Evolutionary conservation across 2,888 invertebrate species (phyloP), one percentile per base, ranked within the genome.

Genomic region (Monochamus alternatus): DNA sequence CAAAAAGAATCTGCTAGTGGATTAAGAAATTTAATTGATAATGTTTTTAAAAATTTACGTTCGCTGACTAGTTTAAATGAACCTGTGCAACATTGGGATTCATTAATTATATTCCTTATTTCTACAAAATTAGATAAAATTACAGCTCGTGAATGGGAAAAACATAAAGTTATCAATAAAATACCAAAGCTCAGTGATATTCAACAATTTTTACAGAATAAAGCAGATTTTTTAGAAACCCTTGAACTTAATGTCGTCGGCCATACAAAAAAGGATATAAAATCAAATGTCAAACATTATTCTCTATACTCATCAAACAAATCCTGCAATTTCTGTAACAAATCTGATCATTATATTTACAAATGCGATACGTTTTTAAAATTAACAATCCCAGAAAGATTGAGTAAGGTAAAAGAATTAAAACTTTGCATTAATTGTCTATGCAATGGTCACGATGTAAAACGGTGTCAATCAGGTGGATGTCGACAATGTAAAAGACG

Each of bases 141-240:
- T 7, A 81, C 79, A 3, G 80, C 78, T 22, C 76, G 78, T 2
- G 80, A 79, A n/a, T 82, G 81, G 81, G 81, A 82, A 63, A 60
- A 68, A 51, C 75, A 75, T 22, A 65, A 65, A 43, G 43, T 38
- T 5, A 12, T 7, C 7, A 65, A 65, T 43, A 38, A 65, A 32
- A 12, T 65, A 5, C 65, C 65, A 10, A 60, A 32, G n/a, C 30
- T 70, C 9, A 43, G 59, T 32, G 70, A 70, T 5, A 32, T 70
- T 10, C 30, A 51, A 14, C 31, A 58, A 38, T 70, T 70, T 60
- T 31, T 70, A 60, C 59, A 60, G 8, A 60, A 14, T 31, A 47
- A 59, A 51, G 47, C 31, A 31, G 52, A 70, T 14, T 52, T 59
- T 9, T 43, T 70, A 60, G 70, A 70, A 70, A 38, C 52, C 3